These are phyloP conservation scores for Tortrix viridana DNA, from an alignment of 2,888 invertebrate genomes.

Conservation along the genomic window DNA sequence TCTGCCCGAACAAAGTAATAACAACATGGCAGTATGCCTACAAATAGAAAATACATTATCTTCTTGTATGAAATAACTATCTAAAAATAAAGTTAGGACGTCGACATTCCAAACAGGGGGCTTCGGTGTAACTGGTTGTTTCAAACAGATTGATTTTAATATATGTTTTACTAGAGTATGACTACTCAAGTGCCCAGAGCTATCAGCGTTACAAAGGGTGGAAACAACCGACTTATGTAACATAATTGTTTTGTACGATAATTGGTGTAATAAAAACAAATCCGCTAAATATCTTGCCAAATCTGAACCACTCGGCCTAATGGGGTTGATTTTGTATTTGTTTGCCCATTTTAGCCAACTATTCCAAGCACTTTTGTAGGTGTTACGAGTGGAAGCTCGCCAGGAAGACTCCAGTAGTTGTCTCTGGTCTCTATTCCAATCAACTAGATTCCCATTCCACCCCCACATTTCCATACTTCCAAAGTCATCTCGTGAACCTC, in stretches of 20 bases:
- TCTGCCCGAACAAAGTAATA: constrained; percentile 39
- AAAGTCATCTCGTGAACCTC: constrained; percentile 26
- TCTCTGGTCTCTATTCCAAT: constrained; percentile 34
- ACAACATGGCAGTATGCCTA: constrained; percentile 30
- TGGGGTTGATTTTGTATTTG: constrained; percentile 24
- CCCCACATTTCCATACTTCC: constrained; percentile 44
- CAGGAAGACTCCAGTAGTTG: constrained; percentile 31
- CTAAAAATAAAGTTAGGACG: constrained; percentile 25
- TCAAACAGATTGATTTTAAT: constrained; percentile 25
- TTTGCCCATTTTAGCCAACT: constrained; percentile 42
- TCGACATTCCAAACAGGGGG: constrained; percentile 34
- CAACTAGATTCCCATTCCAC: constrained; percentile 34
- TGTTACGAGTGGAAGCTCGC: constrained; percentile 38
- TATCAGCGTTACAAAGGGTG: constrained; percentile 13
- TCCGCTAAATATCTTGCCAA: constrained; percentile 37
- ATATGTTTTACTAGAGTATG: constrained; percentile 10
- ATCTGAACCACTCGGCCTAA: constrained; percentile 21
- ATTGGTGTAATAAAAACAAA: constrained; percentile 28
- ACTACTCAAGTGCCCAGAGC: not conserved
- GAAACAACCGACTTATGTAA: constrained; percentile 23
- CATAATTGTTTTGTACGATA: constrained; percentile 25
- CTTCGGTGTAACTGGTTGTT: not conserved
- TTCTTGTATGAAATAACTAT: constrained; percentile 4
- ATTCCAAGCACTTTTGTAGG: constrained; percentile 43
- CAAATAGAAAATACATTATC: constrained; percentile 29